These are phyloP conservation scores for Orientallactaga bullata DNA, from an alignment of 2,113 vertebrate species.

Conservation along the genomic window DNA sequence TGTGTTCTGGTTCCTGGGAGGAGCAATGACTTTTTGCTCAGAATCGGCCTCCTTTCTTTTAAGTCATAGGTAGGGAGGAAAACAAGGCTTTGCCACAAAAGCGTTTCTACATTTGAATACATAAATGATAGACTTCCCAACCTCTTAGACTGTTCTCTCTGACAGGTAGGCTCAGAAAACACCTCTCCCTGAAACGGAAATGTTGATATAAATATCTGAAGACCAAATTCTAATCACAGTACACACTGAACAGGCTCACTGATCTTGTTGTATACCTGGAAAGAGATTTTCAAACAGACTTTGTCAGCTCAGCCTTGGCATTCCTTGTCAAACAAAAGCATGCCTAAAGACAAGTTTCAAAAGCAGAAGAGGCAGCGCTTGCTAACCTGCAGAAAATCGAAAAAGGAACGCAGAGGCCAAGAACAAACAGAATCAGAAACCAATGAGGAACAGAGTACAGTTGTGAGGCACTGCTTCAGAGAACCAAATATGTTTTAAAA, in stretches of 20 bases:
- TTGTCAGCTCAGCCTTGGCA: conserved; percentile 94
- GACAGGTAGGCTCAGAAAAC: conserved; percentile 90
- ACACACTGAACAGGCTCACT: conserved; percentile 94
- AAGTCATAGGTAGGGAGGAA: conserved; percentile 81
- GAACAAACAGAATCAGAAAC: conserved; percentile 97
- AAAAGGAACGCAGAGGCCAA: conserved; percentile 90
- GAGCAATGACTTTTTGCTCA: conserved; percentile 69
- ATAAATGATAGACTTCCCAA: conserved; percentile 88
- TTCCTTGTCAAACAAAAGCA: conserved; percentile 95
- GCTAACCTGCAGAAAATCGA: conserved; percentile 95
- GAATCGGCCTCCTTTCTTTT: conserved; percentile 82
- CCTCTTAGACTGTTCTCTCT: conserved; percentile 87
- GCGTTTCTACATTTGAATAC: conserved; percentile 89
- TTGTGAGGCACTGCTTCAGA: conserved; percentile 92
- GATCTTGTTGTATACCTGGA: conserved; percentile 94
- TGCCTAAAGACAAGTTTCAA: conserved; percentile 96
- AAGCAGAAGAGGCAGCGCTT: conserved; percentile 91
- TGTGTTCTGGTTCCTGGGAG: conserved; percentile 77
- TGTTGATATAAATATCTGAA: conserved; percentile 98
- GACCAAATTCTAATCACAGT: conserved; percentile 97
- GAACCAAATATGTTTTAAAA: conserved; percentile 94
- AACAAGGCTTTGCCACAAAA: conserved; percentile 86
- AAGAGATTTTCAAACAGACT: conserved; percentile 93
- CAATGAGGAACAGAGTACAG: conserved; percentile 89
- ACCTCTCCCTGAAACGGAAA: conserved; percentile 93